These are phyloP conservation scores for Podarcis cretensis DNA, from an alignment of 2,113 vertebrate genomes.

Conservation along the genomic window DNA sequence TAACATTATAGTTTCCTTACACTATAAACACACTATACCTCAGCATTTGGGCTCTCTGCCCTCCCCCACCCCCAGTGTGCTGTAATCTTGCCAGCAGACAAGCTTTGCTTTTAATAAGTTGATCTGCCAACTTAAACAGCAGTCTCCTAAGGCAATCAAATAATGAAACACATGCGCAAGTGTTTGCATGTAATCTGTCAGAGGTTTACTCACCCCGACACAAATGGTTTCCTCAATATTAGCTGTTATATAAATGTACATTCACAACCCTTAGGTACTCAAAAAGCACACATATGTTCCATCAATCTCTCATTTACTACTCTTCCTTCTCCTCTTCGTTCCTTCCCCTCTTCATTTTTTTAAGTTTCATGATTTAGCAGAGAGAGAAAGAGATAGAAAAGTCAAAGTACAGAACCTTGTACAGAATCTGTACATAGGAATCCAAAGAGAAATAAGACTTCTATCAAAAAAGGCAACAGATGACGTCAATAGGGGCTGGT, in stretches of 20 bases:
- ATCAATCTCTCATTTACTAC: background rate
- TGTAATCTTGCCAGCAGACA: conserved; percentile 83
- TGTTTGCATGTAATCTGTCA: conserved; percentile 77
- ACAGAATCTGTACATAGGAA: background rate
- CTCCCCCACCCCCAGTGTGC: conserved; percentile 48
- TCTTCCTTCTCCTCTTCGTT: background rate
- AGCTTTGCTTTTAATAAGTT: conserved; percentile 80
- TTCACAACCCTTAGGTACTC: conserved; percentile 3
- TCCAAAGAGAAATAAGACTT: no score
- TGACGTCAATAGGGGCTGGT: no score
- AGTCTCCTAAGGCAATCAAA: conserved; percentile 80
- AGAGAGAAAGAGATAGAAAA: accelerated
- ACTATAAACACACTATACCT: conserved; percentile 63
- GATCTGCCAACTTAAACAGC: conserved; percentile 86
- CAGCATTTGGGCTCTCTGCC: conserved; percentile 42
- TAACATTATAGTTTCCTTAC: conserved; percentile 63
- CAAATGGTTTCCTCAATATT: conserved; percentile 61
- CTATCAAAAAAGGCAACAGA: no score
- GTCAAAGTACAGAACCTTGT: background rate
- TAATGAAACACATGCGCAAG: conserved; percentile 85
- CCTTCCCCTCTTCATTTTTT: background rate
- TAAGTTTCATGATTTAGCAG: background rate
- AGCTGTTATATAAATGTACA: conserved; percentile 16
- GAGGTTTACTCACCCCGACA: conserved; percentile 53
- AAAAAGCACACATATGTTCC: conserved; percentile 31